Percentiles rank a stretch among this genome's conserved stretches.
phyloP scores from a whole-genome alignment of 1,140 invertebrate genomes.

The Periplaneta americana region DNA sequence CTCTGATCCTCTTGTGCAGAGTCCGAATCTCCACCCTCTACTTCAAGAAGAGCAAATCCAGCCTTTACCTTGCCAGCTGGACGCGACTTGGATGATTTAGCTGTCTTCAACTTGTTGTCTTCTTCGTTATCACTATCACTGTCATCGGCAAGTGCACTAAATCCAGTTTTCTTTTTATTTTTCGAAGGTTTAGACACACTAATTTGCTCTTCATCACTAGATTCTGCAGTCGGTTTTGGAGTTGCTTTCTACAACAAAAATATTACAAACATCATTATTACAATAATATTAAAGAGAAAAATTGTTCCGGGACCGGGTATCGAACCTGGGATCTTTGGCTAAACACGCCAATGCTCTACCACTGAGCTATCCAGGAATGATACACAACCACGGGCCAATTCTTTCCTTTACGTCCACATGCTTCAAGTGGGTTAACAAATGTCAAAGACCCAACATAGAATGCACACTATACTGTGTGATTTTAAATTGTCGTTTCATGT shows the following conservation, averaged over 20 bases:
- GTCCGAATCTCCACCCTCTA: constrained; percentile 32
- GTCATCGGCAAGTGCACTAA: constrained; percentile 26
- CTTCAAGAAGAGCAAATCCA: constrained; percentile 35
- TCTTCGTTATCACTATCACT: constrained; percentile 33
- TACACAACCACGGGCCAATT: too few species aligned
- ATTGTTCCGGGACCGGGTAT: too few species aligned
- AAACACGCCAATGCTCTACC: too few species aligned
- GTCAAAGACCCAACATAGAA: too few species aligned
- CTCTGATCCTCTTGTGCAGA: constrained; percentile 16
- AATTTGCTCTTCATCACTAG: constrained; percentile 18
- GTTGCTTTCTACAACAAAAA: constrained; percentile 2
- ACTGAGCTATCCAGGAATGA: too few species aligned
- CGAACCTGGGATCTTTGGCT: too few species aligned
- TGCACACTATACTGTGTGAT: too few species aligned
- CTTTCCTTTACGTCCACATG: too few species aligned
- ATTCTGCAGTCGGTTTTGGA: neutral
- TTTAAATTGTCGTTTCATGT: too few species aligned
- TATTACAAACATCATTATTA: too few species aligned
- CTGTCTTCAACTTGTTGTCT: constrained; percentile 22
- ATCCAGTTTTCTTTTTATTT: constrained; percentile 36
- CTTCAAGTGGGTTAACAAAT: too few species aligned
- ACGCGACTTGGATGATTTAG: constrained; percentile 24
- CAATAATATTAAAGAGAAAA: too few species aligned
- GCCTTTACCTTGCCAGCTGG: constrained; percentile 13
- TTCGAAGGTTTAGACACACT: constrained; percentile 32